Evolutionary conservation across 1,140 invertebrate genomes (phyloP), one percentile per base, ranked within the genome.

Genomic region (Geopemphigus sp.): DNA sequence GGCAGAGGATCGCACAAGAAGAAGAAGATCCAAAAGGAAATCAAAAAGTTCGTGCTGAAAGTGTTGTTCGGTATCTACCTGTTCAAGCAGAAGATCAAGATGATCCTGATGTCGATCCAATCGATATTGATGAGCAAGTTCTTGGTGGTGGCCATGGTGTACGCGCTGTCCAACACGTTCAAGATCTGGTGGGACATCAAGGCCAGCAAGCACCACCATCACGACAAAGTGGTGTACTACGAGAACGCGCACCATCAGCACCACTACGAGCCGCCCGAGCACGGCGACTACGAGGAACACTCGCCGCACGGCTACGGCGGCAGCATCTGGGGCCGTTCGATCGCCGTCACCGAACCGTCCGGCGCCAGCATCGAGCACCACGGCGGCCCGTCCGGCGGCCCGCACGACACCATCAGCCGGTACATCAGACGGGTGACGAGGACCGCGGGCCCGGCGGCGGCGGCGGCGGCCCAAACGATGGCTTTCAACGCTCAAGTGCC

Each of bases 221-320:
- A 82, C 78, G 81, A 82, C 78, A 80, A 83, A 61, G 83, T 84
- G 14, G 83, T 84, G 45, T 84, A 84, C 72, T 84, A 84, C 80
- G 83, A 84, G 68, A 84, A 84, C 53, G 83, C 83, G 56, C 83
- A 84, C 59, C 83, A 84, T 54, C 83, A 83, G 53, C 83, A 84
- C 68, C 82, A 83, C 78, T 83, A 84, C 56, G 83, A 84, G 73
- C 82, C 82, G n/a, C 82, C 83, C 57, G 82, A 83, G 68, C 82
- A 83, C 81, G 57, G 68, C 2, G 82, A 83, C n/a, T 82, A 82
- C 54, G 82, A 83, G 5, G 82, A 82, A 12, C 82, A 83, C 57
- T 56, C 72, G 57, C 82, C 80, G 15, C 78, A 81, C 66, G 82
- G 82, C 29, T 81, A 45, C 12, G 82, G 83, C 19, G 81, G 82